Evolutionary conservation across 2,888 invertebrate species (phyloP), one percentile per base, ranked within the genome.

Genomic region (Megamerina dolium): DNA sequence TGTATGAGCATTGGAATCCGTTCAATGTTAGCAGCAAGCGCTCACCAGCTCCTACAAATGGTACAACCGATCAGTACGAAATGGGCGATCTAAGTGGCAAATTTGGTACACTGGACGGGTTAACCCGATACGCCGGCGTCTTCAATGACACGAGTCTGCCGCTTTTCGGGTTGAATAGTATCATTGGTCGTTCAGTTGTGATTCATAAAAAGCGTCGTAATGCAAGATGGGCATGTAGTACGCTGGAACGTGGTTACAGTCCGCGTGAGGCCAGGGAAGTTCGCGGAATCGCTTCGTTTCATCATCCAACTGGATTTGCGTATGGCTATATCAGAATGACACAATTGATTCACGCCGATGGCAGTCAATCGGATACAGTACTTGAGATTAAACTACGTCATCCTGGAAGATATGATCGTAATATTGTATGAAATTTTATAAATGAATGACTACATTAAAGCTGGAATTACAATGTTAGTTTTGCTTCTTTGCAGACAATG

Each of bases 1-100:
- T 93, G 0, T 87, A 88, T 55, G 87, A 81, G n/a, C 84, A 85
- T 36, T 95, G 84, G 78, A 91, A 95, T 69, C 94, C 94, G 0
- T 79, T 82, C 57, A 77, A 80, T 37, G 80, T 89, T 1, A 81
- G 82, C 61, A 76, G 78, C 5, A 73, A 76, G 2, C 68, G 73
- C 1, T 77, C 79, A 1, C 87, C 86, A 0, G 73, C 74, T 1
- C 74, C 81, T 0, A 72, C 72, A 2, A 51, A 64, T 65, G 91
- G 91, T 13, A 87, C 88, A 0, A 79, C 81, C 5, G 93, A 93
- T 70, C 85, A 89, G 63, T 92, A 90, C 62, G 84, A 85, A 73
- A 78, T 90, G 64, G 92, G 92, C 0, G 87, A 89, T 63, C 72
- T 92, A 19, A 88, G 90, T 57, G 83, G 83, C 2, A 94, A 94